phyloP scores from a whole-genome alignment of 2,113 vertebrate genomes.

The Panthera leo region DNA sequence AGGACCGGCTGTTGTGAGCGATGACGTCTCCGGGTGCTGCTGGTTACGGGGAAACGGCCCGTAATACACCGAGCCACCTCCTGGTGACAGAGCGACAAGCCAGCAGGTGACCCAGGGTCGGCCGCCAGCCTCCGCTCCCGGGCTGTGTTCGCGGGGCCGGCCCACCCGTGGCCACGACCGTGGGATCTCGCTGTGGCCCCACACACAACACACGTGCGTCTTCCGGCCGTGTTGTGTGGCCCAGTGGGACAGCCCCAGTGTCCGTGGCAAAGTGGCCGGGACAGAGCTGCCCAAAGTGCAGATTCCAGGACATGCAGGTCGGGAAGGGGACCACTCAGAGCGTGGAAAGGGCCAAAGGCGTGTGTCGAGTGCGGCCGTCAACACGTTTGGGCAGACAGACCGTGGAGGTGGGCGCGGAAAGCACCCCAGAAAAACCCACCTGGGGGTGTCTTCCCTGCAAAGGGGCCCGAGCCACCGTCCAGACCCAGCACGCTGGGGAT shows the following conservation, averaged over 20 bases:
- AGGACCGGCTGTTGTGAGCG: not conserved
- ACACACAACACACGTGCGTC: accelerated
- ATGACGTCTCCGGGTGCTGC: accelerated
- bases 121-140: accelerated
- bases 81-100: accelerated
- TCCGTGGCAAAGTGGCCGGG: not conserved
- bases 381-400: accelerated
- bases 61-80: accelerated
- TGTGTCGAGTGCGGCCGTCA: too few species aligned
- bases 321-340: too few species aligned
- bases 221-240: not conserved
- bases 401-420: not conserved
- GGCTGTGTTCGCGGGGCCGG: not conserved
- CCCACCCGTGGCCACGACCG: not conserved
- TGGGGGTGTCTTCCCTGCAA: not conserved
- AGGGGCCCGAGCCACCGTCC: not conserved
- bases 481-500: not conserved
- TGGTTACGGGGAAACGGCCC: accelerated
- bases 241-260: accelerated
- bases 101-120: not conserved
- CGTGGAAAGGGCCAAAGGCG: accelerated
- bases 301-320: too few species aligned
- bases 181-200: accelerated
- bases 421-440: not conserved
- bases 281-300: accelerated